Base-by-base conservation (phyloP, 1,140 invertebrate species). In the Leptopilina clavipes region DNA sequence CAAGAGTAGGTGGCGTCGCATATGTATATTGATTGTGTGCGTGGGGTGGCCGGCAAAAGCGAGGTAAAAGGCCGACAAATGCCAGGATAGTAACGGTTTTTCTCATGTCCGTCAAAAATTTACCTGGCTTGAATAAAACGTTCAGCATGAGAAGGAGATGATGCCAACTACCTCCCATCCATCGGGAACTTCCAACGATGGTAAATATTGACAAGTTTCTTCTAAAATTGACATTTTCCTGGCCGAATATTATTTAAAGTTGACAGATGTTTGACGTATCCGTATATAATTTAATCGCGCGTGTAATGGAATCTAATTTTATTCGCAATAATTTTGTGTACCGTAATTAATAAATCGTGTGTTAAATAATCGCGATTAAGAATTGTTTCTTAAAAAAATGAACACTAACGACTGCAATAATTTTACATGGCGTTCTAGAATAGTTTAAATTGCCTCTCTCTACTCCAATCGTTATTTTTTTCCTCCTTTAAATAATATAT, bases 111-210 rank as follows among this genome's bases (percentile, higher is more conserved):
- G 83, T 83, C 76, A 72, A 80, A 80, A 78, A 76, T 83, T 71
- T 82, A 71, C 72, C 76, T 73, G 65, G 72, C 37, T 72, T 74
- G 73, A 72, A 83, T 80, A 76, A 56, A 81, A 83, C 80, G 73
- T 83, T 78, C 84, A 87, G 72, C 76, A 88, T 84, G 85, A 85
- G 72, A 79, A 78, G 83, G 89, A 89, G 83, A 90, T 90, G 89
- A 90, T 90, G 89, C 87, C 88, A 82, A 86, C 85, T 80, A 87
- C 84, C 54, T 84, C 88, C 83, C 83, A 86, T 80, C 87, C 87
- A 83, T 81, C 85, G 79, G 87, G 81, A 81, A 85, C 85, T 83
- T 85, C 87, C 79, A 88, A 85, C 81, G 87, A 85, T 87, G 85
- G 86, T 87, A 86, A 82, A 80, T 84, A 76, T 76, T 65, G 37